Evolutionary conservation across 2,797 vertebrate species (phyloP).

Genomic region (Bovichtus diacanthus): DNA sequence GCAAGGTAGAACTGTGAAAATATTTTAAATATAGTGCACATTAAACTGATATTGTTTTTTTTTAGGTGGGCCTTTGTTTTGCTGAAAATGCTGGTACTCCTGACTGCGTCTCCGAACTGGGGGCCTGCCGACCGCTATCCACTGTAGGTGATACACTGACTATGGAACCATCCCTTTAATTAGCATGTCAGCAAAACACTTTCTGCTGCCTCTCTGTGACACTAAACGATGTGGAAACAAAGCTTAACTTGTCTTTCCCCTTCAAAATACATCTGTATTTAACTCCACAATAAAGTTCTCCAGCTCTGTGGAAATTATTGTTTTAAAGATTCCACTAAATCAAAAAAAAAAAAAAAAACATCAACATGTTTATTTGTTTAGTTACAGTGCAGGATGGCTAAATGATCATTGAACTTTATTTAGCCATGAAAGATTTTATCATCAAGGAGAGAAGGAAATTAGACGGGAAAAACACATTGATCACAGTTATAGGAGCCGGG

Average conservation of each 20-base stretch:
- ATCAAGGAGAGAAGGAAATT: slow-evolving; percentile 9
- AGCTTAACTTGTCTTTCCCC: neutral
- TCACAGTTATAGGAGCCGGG: slow-evolving; percentile 11
- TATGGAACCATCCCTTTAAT: too few species aligned
- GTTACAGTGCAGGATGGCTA: neutral
- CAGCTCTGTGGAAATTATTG: slow-evolving; percentile 2
- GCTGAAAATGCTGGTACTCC: too few species aligned
- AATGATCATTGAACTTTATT: slow-evolving; percentile 1
- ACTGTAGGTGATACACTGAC: too few species aligned
- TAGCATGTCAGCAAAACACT: too few species aligned
- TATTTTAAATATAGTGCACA: too few species aligned
- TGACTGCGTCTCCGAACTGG: too few species aligned
- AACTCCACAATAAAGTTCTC: neutral
- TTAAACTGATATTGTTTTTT: too few species aligned
- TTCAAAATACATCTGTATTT: neutral
- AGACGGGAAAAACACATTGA: slow-evolving; percentile 21
- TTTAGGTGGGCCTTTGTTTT: too few species aligned
- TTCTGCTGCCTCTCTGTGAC: neutral
- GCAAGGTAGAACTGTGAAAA: too few species aligned
- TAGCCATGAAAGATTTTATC: slow-evolving; percentile 9
- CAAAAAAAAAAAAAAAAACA: slow-evolving; percentile 14
- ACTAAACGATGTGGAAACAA: neutral
- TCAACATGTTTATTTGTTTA: neutral
- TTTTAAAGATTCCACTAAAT: slow-evolving; percentile 12
- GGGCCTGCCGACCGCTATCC: too few species aligned